A percentile compares a stretch with the other conserved stretches of the same genome.
phyloP scores from a whole-genome alignment of 2,113 vertebrate species.

The Okapia johnstoni region DNA sequence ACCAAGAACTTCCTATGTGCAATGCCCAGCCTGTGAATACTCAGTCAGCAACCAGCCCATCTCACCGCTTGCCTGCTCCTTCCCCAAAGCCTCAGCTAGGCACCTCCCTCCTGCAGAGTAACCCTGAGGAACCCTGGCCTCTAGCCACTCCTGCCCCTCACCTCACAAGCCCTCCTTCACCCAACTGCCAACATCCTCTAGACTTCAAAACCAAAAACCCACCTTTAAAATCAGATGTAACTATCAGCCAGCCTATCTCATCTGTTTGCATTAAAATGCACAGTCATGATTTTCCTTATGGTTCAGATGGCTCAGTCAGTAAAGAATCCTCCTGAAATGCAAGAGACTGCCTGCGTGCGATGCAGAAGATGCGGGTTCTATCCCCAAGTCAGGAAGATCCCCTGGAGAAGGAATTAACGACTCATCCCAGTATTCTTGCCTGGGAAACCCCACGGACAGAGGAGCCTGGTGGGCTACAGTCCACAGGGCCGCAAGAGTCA shows the following conservation, averaged over 20 bases:
- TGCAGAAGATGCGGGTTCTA: accelerated
- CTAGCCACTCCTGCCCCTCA: not conserved
- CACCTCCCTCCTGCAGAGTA: too few relatives aligned
- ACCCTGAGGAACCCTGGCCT: not conserved
- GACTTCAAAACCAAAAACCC: not conserved
- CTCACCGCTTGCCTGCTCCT: accelerated
- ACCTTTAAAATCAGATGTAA: not conserved
- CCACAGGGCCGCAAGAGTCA: not conserved
- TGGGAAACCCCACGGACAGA: not conserved
- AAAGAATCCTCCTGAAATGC: not conserved
- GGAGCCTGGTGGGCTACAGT: not conserved
- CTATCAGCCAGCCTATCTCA: not conserved
- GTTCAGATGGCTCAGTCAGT: not conserved
- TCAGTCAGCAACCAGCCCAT: not conserved
- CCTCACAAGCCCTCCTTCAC: not conserved
- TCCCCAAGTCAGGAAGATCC: not conserved
- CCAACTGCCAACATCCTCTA: not conserved
- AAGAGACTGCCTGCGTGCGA: not conserved
- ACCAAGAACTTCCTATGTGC: not conserved
- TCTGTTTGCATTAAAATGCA: not conserved
- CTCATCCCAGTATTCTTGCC: not conserved
- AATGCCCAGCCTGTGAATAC: not conserved
- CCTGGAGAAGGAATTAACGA: not conserved
- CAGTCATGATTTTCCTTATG: not conserved
- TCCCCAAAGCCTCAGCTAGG: not conserved